These are phyloP conservation scores for Synanthedon tipuliformis DNA, from an alignment of 2,888 invertebrate genomes.

Conservation along the genomic window DNA sequence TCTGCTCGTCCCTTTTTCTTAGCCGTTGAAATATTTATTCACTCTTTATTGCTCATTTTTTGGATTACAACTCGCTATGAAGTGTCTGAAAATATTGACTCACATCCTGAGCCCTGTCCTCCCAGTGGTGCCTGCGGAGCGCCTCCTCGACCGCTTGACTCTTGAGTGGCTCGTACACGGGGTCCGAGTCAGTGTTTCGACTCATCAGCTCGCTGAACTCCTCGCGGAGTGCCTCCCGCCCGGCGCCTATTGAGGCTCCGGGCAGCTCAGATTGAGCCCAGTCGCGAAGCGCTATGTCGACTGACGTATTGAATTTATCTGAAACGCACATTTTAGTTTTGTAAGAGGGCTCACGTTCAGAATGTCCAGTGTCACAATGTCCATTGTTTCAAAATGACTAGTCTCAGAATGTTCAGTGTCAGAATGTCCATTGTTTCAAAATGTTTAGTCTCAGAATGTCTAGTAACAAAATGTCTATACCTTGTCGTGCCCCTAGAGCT, in stretches of 20 bases:
- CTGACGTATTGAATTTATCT: constrained; percentile 88
- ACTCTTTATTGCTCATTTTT: no score
- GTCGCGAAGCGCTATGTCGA: constrained; percentile 94
- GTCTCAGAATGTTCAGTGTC: no score
- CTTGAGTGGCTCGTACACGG: constrained; percentile 91
- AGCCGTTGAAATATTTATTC: no score
- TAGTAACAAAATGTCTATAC: no score
- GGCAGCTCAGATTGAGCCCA: constrained; percentile 96
- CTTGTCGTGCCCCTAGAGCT: no score
- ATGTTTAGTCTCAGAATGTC: no score
- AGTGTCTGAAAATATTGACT: constrained; percentile 12
- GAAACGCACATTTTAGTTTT: constrained; percentile 3
- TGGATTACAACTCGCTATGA: no score
- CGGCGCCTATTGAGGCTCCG: constrained; percentile 67
- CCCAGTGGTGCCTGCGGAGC: constrained; percentile 91
- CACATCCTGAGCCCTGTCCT: constrained; percentile 81
- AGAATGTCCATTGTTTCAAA: no score
- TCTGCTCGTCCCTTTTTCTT: no score
- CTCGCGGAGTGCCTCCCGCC: constrained; percentile 79
- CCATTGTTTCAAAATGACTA: no score
- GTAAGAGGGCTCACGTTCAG: no score
- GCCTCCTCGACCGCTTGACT: constrained; percentile 89
- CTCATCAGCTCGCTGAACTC: constrained; percentile 43
- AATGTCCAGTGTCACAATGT: no score
- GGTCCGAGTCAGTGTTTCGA: constrained; percentile 73